A percentile compares a stretch with the other conserved stretches of the same genome.
phyloP scores from a whole-genome alignment of 35 echinoderm and acorn worm species.

The Lytechinus pictus region DNA sequence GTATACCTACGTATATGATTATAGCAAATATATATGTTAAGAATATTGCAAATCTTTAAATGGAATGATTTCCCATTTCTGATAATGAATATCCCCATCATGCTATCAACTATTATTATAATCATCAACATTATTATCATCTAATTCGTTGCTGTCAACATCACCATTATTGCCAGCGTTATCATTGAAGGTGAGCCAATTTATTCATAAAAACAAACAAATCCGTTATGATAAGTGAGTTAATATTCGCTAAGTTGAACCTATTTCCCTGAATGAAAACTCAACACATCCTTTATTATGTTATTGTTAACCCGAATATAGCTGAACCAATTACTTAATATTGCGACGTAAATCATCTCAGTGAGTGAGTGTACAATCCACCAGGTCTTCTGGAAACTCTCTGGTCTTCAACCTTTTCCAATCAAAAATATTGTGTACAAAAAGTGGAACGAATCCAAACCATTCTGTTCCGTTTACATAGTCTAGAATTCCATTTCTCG shows the following conservation, averaged over 20 bases:
- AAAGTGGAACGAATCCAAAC: slow-evolving; percentile 15
- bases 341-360: neutral
- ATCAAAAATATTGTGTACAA: slow-evolving; percentile 19
- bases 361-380: neutral
- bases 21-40: too few relatives aligned
- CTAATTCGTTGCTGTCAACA: neutral
- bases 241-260: too few relatives aligned
- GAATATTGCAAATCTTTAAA: too few relatives aligned
- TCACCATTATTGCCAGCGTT: neutral
- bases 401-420: neutral
- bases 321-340: neutral
- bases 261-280: too few relatives aligned
- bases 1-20: too few relatives aligned
- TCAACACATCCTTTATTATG: neutral
- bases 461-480: slow-evolving; percentile 49
- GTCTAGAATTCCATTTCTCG: slow-evolving; percentile 45
- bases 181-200: too few relatives aligned
- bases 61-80: too few relatives aligned
- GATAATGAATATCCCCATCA: neutral
- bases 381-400: neutral
- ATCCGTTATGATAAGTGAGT: too few relatives aligned
- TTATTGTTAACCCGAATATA: neutral
- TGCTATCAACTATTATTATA: neutral
- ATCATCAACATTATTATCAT: neutral
- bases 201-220: too few relatives aligned